Percentiles rank a stretch among this genome's conserved stretches.
phyloP scores from a whole-genome alignment of 2,797 vertebrate species.

The Gymnoscopelus microlampas region DNA sequence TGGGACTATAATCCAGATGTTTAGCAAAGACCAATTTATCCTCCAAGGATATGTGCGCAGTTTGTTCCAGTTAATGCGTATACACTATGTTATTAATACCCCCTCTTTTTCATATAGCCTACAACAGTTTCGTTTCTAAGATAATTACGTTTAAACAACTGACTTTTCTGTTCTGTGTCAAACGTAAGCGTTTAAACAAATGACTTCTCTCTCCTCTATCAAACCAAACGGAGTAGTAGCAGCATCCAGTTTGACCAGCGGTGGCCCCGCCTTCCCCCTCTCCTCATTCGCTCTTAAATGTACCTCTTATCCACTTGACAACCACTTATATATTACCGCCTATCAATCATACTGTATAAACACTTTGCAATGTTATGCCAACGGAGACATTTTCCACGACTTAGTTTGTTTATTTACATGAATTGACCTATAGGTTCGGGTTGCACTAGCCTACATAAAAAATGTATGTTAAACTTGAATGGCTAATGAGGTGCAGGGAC shows the following conservation, averaged over 20 bases:
- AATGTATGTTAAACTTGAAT: constrained; percentile 12
- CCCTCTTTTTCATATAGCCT: background rate
- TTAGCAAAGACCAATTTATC: constrained; percentile 9
- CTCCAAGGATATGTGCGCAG: constrained; percentile 23
- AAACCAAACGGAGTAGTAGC: constrained; percentile 35
- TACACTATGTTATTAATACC: too few species aligned
- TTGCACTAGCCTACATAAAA: constrained; percentile 29
- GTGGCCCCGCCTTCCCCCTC: constrained; percentile 61
- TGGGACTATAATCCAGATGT: constrained; percentile 20
- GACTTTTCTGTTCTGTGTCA: constrained; percentile 36
- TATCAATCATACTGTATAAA: constrained; percentile 15
- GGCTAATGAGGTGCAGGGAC: background rate
- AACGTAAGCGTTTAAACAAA: constrained; percentile 47
- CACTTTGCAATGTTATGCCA: background rate
- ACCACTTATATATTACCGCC: constrained; percentile 27
- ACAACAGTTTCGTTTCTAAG: background rate
- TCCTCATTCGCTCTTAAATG: constrained; percentile 6
- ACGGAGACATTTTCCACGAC: constrained; percentile 3
- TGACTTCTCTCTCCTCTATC: constrained; percentile 38
- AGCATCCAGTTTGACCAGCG: constrained; percentile 44
- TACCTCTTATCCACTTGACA: constrained; percentile 27
- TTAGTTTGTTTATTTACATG: constrained; percentile 12
- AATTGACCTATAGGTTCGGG: constrained; percentile 19
- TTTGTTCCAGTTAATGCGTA: background rate
- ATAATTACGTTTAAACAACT: constrained; percentile 47